Evolutionary conservation across 64 coral and sea anemone species (phyloP).

Genomic region (Cladopsammia gracilis): DNA sequence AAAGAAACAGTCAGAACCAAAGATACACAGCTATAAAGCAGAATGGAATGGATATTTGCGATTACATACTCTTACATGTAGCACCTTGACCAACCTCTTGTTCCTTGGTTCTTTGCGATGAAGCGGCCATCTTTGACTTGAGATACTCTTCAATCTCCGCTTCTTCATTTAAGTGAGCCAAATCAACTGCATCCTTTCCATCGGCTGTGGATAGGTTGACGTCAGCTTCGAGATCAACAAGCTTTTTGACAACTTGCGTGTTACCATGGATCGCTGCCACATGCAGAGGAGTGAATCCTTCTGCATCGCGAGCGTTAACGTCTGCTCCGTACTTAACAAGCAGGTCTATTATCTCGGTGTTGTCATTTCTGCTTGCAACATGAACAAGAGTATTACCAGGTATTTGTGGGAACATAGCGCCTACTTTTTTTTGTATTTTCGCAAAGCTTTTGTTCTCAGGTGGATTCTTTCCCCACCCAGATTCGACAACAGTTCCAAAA

Average conservation of each 20-base stretch:
- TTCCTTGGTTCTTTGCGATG: too few species aligned
- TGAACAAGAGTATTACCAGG: neutral
- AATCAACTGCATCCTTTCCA: neutral
- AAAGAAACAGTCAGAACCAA: too few species aligned
- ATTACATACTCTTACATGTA: too few species aligned
- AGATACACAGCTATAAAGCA: too few species aligned
- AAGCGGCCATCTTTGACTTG: neutral
- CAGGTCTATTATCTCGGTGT: neutral
- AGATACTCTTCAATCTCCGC: neutral
- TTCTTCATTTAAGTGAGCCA: conserved; percentile 29
- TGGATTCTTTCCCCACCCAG: too few species aligned
- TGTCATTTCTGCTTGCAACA: neutral
- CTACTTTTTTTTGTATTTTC: too few species aligned
- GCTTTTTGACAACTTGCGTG: conserved; percentile 4
- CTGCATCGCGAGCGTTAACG: neutral
- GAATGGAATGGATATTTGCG: too few species aligned
- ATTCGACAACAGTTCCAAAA: too few species aligned
- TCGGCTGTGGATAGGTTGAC: neutral
- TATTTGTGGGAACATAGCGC: too few species aligned
- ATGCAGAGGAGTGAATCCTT: conserved; percentile 2
- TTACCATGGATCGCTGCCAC: conserved; percentile 3
- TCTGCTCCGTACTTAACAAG: neutral
- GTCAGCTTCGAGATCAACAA: neutral
- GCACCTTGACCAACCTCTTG: too few species aligned
- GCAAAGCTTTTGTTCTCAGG: too few species aligned